A percentile compares a stretch with the other conserved stretches of the same genome.
These are phyloP conservation scores for Hyperoodon ampullatus DNA, from an alignment of 2,113 vertebrate genomes.

Conservation along the genomic window DNA sequence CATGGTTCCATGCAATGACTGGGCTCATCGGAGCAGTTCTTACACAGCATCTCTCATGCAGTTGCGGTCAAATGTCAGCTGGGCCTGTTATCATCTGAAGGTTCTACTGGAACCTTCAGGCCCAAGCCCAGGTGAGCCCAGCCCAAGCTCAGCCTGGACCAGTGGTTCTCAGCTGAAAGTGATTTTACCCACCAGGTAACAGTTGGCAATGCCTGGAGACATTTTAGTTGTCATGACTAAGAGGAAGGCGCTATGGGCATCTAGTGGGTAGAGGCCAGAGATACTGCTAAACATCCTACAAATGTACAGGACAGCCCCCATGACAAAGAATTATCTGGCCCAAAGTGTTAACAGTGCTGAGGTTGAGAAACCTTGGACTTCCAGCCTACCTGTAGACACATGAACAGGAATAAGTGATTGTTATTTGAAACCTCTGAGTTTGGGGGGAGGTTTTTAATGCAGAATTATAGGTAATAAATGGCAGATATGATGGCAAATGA, in stretches of 20 bases:
- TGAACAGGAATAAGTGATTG: not conserved
- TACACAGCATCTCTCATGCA: not conserved
- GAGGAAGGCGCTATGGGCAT: not conserved
- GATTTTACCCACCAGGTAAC: not conserved
- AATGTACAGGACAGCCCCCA: not conserved
- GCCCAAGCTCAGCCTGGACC: not conserved
- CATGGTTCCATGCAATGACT: not conserved
- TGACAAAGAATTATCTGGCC: not conserved
- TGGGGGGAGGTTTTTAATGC: not conserved
- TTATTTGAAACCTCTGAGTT: conserved; percentile 7
- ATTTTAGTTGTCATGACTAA: not conserved
- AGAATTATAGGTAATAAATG: not conserved
- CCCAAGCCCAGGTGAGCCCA: not conserved
- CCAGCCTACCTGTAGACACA: not conserved
- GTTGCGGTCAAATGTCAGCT: not conserved
- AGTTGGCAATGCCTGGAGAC: not conserved
- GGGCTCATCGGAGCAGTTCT: not conserved
- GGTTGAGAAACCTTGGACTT: not conserved
- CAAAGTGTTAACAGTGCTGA: not conserved
- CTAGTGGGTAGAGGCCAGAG: not conserved
- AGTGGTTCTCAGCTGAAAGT: not conserved
- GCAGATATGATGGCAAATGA: not conserved
- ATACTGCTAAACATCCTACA: not conserved
- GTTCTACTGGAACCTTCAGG: not conserved
- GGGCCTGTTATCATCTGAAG: not conserved